Base-by-base conservation (phyloP, 35 echinoderm and acorn worm species). In the Apostichopus parvimensis region DNA sequence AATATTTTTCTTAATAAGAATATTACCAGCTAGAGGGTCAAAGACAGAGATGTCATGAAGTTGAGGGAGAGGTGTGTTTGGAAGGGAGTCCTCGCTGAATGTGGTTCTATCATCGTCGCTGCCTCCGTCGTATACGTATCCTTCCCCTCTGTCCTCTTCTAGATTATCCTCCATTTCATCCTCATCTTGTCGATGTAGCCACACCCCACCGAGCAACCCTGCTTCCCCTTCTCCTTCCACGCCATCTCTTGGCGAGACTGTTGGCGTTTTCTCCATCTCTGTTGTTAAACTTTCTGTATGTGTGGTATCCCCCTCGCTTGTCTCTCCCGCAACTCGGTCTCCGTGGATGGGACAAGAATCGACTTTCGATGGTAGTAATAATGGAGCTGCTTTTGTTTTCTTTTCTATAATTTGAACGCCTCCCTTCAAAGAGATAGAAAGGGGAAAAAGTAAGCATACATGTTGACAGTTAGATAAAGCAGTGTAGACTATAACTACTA, bases 31-130 rank as follows among this genome's bases (percentile, higher is more conserved):
- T 1, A 98, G 88, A 6, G 97, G 97, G 92, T 98, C 97, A 92
- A 98, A 98, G 2, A 94, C 80, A 80, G 94, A 90, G 52, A 98
- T 17, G 77, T 98, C 94, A 57, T 98, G 88, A 4, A 98, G 91
- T 87, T 98, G 97, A 57, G 97, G 92, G 3, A 98, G 91, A 1
- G 97, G 97, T 11, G 94, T 94, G 57, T 77, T 94, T 12, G 97
- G 94, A 13, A 98, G 86, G 17, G 97, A 98, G 72, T 98, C 97
- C 65, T 98, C 97, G 83, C 94, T 95, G 77, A 94, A 96, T 7
- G 94, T 96, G 12, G 97, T 98, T 13, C 94, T 90, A 54, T 96
- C 93, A 93, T 98, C 97, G 86, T 98, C 96, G 18, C 88, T 90
- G 34, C 34, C 34, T 54, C 94, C 93, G 59, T 95, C 94, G 72